Percentiles rank a stretch among this genome's conserved stretches.
These are phyloP conservation scores for Onchidella celtica DNA, from an alignment of 2,888 invertebrate genomes.

Conservation along the genomic window DNA sequence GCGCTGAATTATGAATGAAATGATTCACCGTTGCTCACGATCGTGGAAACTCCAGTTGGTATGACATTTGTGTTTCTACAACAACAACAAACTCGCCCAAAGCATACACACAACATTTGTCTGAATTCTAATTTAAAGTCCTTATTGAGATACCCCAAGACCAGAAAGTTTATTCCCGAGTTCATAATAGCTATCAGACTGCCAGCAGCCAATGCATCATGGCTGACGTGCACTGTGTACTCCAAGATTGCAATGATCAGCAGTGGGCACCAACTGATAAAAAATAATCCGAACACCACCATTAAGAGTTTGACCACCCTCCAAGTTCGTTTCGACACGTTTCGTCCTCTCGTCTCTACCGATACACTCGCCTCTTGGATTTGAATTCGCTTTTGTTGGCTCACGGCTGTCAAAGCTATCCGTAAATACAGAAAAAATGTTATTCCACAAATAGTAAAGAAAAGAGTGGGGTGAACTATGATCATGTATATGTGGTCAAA, in stretches of 20 bases:
- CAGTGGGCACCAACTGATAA: slow-evolving; percentile 50
- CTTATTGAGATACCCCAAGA: slow-evolving; percentile 47
- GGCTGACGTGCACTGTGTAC: slow-evolving; percentile 42
- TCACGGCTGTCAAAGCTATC: slow-evolving; percentile 12
- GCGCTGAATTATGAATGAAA: too few relatives aligned
- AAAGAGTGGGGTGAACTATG: slow-evolving; percentile 35
- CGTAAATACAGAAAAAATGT: slow-evolving; percentile 26
- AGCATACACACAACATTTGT: slow-evolving; percentile 18
- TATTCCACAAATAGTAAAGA: slow-evolving; percentile 32
- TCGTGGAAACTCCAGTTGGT: background rate
- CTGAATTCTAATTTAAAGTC: slow-evolving; percentile 50
- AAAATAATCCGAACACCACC: slow-evolving; percentile 52
- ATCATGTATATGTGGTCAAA: slow-evolving; percentile 43
- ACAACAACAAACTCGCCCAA: background rate
- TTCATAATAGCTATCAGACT: slow-evolving; percentile 45
- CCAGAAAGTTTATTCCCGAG: slow-evolving; percentile 52
- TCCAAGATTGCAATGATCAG: slow-evolving; percentile 43
- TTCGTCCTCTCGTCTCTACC: background rate
- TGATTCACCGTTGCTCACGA: too few relatives aligned
- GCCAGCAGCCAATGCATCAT: slow-evolving; percentile 16
- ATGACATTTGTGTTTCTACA: background rate
- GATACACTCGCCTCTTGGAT: background rate
- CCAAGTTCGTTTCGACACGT: background rate
- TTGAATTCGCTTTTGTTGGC: slow-evolving; percentile 24
- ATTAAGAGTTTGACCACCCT: slow-evolving; percentile 47